Percentiles rank a stretch among this genome's conserved stretches.
phyloP scores from a whole-genome alignment of 23 tunicate genomes.

The Ascidia mentula region DNA sequence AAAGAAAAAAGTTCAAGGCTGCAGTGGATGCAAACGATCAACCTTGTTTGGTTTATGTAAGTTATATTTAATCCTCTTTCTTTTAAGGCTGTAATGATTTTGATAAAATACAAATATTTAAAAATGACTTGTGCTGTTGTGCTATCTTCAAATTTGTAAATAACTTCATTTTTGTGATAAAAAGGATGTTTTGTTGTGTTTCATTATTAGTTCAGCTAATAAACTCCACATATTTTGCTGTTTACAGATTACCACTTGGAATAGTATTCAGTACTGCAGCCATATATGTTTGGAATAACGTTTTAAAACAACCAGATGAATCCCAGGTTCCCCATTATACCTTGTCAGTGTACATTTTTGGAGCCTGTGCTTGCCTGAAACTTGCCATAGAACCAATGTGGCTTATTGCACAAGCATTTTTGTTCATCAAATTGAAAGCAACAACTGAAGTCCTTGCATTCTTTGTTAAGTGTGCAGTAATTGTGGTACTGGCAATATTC shows the following conservation, averaged over 20 bases:
- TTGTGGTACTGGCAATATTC: constrained; percentile 40
- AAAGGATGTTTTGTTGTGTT: too few species aligned
- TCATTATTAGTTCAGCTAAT: too few species aligned
- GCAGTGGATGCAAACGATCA: constrained; percentile 64
- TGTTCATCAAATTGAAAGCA: constrained; percentile 79
- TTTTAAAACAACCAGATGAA: constrained; percentile 65
- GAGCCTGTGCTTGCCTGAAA: constrained; percentile 68
- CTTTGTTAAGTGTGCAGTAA: constrained; percentile 51
- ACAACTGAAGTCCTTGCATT: constrained; percentile 70
- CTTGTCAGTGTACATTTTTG: constrained; percentile 51
- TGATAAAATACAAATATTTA: background rate
- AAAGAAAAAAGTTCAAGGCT: background rate
- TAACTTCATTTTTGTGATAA: too few species aligned
- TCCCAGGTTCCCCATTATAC: constrained; percentile 31
- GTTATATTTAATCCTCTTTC: constrained; percentile 20
- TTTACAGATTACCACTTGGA: constrained; percentile 81
- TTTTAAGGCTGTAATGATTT: background rate
- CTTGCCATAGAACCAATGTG: constrained; percentile 69
- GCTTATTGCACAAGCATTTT: constrained; percentile 66
- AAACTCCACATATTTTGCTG: too few species aligned
- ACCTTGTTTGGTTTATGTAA: constrained; percentile 86
- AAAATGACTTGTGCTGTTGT: too few species aligned
- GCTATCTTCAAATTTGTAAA: too few species aligned
- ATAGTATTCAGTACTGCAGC: constrained; percentile 23
- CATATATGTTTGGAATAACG: constrained; percentile 42